Evolutionary conservation across 2,113 vertebrate genomes (phyloP).

Genomic region (Corvus moneduloides): DNA sequence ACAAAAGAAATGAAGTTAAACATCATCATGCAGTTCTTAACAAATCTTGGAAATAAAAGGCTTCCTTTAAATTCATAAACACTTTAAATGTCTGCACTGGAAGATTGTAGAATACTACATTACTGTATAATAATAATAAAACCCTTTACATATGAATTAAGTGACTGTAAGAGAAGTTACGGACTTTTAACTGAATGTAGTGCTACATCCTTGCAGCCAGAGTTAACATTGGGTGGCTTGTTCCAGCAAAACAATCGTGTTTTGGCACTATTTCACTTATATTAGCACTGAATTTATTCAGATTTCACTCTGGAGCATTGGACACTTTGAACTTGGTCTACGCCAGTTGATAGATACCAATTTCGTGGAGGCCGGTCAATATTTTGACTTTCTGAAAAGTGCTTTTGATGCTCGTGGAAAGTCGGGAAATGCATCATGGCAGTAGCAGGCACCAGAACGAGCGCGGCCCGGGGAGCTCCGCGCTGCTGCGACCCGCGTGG

Average conservation of each 20-base stretch:
- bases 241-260: background rate
- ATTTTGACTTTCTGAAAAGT: background rate
- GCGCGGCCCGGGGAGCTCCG: background rate
- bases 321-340: background rate
- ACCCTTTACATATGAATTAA: background rate
- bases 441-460: background rate
- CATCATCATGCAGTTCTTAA: background rate
- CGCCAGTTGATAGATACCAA: background rate
- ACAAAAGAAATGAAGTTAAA: background rate
- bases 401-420: fast-evolving
- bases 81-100: background rate
- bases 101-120: background rate
- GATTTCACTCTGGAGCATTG: background rate
- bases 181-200: background rate
- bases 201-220: background rate
- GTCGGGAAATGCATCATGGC: background rate
- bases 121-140: background rate
- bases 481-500: fast-evolving
- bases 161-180: background rate
- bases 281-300: background rate
- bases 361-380: background rate
- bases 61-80: background rate
- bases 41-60: background rate
- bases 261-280: background rate
- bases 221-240: background rate